phyloP scores from a whole-genome alignment of 2,797 vertebrate species.

The Helicolenus hilgendorfi region DNA sequence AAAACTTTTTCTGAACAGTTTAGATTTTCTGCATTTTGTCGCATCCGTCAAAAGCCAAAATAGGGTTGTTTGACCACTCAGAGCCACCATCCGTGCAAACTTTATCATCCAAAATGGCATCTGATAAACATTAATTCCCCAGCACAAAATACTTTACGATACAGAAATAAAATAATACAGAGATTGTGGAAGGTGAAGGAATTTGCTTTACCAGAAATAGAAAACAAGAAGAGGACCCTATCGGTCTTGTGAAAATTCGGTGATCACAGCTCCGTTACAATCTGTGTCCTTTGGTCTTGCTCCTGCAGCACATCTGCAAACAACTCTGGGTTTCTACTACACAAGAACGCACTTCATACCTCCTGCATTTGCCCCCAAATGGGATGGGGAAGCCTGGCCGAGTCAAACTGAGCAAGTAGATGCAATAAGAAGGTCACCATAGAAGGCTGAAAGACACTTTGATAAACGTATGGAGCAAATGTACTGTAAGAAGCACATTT shows the following conservation, averaged over 20 bases:
- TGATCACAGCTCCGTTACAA: neutral
- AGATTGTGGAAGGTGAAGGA: too few species aligned
- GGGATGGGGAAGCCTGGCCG: neutral
- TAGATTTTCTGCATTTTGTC: too few species aligned
- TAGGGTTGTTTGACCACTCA: too few species aligned
- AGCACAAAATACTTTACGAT: too few species aligned
- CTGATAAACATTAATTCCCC: too few species aligned
- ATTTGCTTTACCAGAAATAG: neutral
- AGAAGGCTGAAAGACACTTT: neutral
- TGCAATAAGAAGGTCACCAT: neutral
- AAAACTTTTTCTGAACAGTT: too few species aligned
- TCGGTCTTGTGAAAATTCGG: neutral
- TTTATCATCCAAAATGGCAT: too few species aligned
- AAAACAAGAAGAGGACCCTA: too few species aligned
- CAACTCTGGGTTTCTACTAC: neutral
- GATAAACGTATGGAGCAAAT: neutral
- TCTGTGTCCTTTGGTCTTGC: neutral
- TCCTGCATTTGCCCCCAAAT: neutral
- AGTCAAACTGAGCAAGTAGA: neutral
- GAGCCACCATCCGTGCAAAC: too few species aligned
- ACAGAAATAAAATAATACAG: too few species aligned
- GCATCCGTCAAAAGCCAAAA: too few species aligned
- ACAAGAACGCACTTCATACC: neutral
- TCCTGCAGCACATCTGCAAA: conserved; percentile 5
- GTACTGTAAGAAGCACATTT: neutral